A percentile compares a stretch with the other conserved stretches of the same genome.
Conservation (phyloP, 2,113 vertebrate species). For the Eclectus roratus region DNA sequence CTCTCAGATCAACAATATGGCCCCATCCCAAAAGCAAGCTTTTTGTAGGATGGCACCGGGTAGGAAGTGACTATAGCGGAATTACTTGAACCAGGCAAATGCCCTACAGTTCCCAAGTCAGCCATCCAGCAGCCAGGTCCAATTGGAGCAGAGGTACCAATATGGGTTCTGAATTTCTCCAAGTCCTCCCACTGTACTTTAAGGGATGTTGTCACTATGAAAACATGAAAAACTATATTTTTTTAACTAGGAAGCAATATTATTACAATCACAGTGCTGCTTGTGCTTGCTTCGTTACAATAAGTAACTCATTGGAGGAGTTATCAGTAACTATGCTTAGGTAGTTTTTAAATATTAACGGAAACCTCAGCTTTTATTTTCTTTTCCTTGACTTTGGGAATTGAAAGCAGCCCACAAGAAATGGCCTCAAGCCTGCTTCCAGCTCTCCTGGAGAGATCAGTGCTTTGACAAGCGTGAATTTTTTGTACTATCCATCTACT, state of each 20-base stretch:
- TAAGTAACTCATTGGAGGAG: not conserved
- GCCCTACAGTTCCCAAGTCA: not conserved
- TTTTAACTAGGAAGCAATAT: not conserved
- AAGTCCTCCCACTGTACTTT: not conserved
- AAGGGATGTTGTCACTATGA: not conserved
- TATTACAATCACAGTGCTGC: not conserved
- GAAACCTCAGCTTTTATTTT: not conserved
- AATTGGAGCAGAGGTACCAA: not conserved
- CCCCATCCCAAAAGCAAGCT: not conserved
- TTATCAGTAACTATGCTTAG: not conserved
- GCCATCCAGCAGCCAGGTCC: not conserved
- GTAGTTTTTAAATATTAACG: constrained; percentile 3
- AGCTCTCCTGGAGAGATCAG: not conserved
- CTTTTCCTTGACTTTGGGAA: constrained; percentile 20
- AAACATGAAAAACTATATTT: not conserved
- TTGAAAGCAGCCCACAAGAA: not conserved
- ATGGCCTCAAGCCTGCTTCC: not conserved
- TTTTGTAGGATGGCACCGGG: not conserved
- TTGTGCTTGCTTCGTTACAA: not conserved
- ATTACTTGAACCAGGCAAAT: not conserved
- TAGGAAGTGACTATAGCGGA: not conserved
- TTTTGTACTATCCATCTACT: not conserved
- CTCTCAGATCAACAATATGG: not conserved
- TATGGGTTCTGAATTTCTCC: not conserved
- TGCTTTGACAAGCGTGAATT: not conserved